phyloP scores from a whole-genome alignment of 2,113 vertebrate genomes.

The Eulemur rufifrons region DNA sequence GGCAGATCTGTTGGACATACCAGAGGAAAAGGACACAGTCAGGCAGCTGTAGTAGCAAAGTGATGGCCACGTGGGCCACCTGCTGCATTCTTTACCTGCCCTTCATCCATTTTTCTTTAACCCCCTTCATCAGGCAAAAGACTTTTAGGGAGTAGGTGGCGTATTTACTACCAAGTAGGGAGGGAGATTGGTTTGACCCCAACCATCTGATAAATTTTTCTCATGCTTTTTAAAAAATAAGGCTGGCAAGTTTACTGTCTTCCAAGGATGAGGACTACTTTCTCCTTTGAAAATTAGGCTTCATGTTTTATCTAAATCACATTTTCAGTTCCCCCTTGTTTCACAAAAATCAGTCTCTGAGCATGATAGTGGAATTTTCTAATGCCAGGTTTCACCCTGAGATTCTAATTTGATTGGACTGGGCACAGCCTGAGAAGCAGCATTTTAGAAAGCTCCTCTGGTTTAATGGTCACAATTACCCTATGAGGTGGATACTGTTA shows the following conservation, averaged over 20 bases:
- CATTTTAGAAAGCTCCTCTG: background rate
- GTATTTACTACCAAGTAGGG: slow-evolving; percentile 67
- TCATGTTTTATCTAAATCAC: slow-evolving; percentile 29
- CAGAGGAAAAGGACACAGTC: background rate
- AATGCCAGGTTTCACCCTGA: background rate
- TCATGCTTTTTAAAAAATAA: background rate
- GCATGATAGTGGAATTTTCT: background rate
- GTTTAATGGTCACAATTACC: background rate
- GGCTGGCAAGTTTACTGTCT: background rate
- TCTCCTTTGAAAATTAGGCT: slow-evolving; percentile 28
- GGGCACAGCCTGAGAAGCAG: background rate
- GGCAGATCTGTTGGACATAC: background rate
- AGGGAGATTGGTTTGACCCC: slow-evolving; percentile 48
- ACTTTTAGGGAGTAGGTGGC: slow-evolving; percentile 54
- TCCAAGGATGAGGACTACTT: background rate
- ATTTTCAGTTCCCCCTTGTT: background rate
- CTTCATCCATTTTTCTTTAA: slow-evolving; percentile 69
- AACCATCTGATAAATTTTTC: slow-evolving; percentile 50
- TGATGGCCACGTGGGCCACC: background rate
- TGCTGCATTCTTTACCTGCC: background rate
- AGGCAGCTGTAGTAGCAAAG: background rate
- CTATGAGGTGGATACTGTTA: background rate
- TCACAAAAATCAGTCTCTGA: background rate
- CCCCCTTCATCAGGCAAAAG: slow-evolving; percentile 55
- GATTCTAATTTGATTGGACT: background rate